These are phyloP conservation scores for Cinara cedri DNA, from an alignment of 2,888 invertebrate species.

Conservation along the genomic window DNA sequence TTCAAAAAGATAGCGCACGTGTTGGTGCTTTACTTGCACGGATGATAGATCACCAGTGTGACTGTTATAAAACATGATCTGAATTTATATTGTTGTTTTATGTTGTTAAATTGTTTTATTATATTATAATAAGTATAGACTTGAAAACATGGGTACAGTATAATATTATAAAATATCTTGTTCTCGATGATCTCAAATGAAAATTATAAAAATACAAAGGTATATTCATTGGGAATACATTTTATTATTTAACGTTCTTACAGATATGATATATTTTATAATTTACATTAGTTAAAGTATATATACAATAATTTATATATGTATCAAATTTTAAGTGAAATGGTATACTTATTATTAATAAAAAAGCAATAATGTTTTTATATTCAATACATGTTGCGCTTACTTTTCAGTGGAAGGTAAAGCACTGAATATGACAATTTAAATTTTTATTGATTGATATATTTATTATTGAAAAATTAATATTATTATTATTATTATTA, in stretches of 20 bases:
- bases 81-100: slow-evolving; percentile 42
- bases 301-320: no score
- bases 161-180: neutral
- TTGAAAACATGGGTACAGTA: slow-evolving; percentile 42
- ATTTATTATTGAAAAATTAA: no score
- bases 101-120: slow-evolving; percentile 42
- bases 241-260: neutral
- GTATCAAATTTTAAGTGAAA: no score
- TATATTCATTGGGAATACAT: neutral
- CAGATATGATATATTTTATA: neutral
- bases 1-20: slow-evolving; percentile 66
- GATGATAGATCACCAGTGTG: slow-evolving; percentile 59
- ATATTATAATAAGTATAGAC: slow-evolving; percentile 28
- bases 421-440: no score
- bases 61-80: slow-evolving; percentile 36
- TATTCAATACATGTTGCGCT: no score
- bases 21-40: slow-evolving; percentile 66
- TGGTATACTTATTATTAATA: no score
- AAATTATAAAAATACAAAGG: neutral
- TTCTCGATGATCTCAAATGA: slow-evolving; percentile 13
- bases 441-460: no score
- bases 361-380: no score
- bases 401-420: no score
- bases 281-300: neutral
- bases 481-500: no score